phyloP scores from a whole-genome alignment of 2,113 vertebrate species.

The Scytalopus superciliaris region DNA sequence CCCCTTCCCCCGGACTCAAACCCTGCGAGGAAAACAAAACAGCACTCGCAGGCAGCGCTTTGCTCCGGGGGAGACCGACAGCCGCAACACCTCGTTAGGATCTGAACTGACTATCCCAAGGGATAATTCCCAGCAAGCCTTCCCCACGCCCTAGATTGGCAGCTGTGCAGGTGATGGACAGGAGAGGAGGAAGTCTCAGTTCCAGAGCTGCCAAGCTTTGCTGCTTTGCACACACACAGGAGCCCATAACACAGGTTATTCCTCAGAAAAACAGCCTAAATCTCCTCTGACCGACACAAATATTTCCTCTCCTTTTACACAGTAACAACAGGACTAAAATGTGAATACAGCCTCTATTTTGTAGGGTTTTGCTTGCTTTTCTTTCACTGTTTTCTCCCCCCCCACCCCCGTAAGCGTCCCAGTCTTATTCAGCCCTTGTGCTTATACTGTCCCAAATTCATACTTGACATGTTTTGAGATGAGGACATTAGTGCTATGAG shows the following conservation, averaged over 20 bases:
- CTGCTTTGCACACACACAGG: not conserved
- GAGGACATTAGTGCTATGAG: not conserved
- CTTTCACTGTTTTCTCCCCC: fast-evolving
- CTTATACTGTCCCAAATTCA: not conserved
- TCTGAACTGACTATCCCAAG: not conserved
- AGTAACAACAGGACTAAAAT: not conserved
- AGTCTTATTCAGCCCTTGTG: not conserved
- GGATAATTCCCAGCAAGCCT: not conserved
- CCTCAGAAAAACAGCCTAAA: not conserved
- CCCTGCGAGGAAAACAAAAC: not conserved
- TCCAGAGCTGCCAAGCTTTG: not conserved
- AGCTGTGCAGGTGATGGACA: not conserved
- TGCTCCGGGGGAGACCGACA: not conserved
- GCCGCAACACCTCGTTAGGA: not conserved
- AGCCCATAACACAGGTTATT: not conserved
- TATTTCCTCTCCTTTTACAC: not conserved
- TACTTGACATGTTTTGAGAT: not conserved
- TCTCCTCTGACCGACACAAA: not conserved
- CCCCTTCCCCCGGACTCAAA: not conserved
- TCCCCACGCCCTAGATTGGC: not conserved
- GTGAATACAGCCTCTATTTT: not conserved
- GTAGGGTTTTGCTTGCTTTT: not conserved
- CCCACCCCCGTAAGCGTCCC: not conserved
- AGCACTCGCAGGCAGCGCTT: fast-evolving
- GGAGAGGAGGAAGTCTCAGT: not conserved